These are phyloP conservation scores for Dasypolia templi DNA, from an alignment of 2,888 invertebrate species.

Conservation along the genomic window DNA sequence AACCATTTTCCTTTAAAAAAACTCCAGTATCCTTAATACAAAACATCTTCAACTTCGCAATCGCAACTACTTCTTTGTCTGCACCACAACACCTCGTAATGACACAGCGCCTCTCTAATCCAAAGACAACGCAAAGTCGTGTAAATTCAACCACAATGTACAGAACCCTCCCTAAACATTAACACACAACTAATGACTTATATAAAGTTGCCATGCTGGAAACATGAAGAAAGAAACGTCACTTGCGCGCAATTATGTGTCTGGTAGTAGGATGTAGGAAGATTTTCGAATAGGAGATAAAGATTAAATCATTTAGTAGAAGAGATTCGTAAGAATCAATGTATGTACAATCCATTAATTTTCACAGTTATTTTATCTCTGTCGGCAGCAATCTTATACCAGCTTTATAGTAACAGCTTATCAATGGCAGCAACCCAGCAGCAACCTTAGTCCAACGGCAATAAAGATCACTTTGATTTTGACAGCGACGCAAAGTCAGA, in stretches of 20 bases:
- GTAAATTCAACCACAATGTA: constrained; percentile 65
- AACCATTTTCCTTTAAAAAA: background rate
- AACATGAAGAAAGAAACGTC: constrained; percentile 74
- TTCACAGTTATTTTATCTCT: no score
- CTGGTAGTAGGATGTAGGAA: constrained; percentile 36
- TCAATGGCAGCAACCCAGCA: no score
- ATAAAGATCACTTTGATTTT: no score
- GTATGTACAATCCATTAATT: no score
- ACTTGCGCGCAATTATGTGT: constrained; percentile 60
- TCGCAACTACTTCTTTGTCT: constrained; percentile 32
- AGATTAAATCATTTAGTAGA: background rate
- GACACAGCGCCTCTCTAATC: constrained; percentile 59
- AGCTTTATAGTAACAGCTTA: no score
- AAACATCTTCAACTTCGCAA: constrained; percentile 39
- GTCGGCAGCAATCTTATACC: no score
- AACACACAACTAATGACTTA: constrained; percentile 70
- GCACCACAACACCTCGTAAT: constrained; percentile 51
- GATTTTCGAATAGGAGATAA: background rate
- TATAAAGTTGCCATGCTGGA: constrained; percentile 70
- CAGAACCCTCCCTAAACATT: constrained; percentile 53
- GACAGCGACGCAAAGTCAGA: no score
- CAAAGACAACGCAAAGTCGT: constrained; percentile 49
- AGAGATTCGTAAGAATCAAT: no score
- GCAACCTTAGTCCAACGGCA: no score
- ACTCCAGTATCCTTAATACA: constrained; percentile 5